Evolutionary conservation across 2,888 invertebrate species (phyloP).

Genomic region (Ornithoptera alexandrae): DNA sequence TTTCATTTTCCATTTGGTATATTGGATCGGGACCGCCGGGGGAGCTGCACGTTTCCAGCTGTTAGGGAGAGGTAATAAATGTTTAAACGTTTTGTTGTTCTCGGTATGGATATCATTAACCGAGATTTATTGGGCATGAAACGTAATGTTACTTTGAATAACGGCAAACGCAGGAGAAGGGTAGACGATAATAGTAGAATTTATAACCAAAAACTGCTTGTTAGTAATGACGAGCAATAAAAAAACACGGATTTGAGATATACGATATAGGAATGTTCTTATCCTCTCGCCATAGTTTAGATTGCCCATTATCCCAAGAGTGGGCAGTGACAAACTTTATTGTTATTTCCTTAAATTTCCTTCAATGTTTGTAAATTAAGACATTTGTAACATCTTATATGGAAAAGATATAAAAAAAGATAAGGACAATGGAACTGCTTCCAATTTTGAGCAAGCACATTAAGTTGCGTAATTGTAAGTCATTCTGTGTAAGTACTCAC

Average conservation of each 20-base stretch:
- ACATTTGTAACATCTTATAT: not conserved
- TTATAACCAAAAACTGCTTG: not conserved
- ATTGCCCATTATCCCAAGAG: too few species aligned
- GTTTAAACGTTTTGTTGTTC: constrained; percentile 35
- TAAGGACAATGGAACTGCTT: constrained; percentile 30
- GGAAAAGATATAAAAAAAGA: constrained; percentile 19
- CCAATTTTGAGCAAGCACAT: constrained; percentile 34
- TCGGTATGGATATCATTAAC: constrained; percentile 19
- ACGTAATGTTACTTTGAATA: constrained; percentile 9
- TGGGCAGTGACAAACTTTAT: too few species aligned
- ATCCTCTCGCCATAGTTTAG: too few species aligned
- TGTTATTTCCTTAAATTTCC: too few species aligned
- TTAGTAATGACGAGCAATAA: too few species aligned
- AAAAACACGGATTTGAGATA: too few species aligned
- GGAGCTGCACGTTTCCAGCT: constrained; percentile 47
- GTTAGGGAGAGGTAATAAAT: constrained; percentile 46
- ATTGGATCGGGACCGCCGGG: constrained; percentile 65
- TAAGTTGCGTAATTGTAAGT: constrained; percentile 39
- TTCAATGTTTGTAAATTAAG: too few species aligned
- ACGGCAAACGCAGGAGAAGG: not conserved
- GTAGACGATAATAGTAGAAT: not conserved
- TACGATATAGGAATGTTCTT: too few species aligned
- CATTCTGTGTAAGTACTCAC: constrained; percentile 56
- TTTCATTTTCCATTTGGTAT: constrained; percentile 70
- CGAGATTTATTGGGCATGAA: constrained; percentile 22